Percentiles rank a stretch among this genome's conserved stretches.
phyloP scores from a whole-genome alignment of 2,888 invertebrate genomes.

The Agrochola circellaris region DNA sequence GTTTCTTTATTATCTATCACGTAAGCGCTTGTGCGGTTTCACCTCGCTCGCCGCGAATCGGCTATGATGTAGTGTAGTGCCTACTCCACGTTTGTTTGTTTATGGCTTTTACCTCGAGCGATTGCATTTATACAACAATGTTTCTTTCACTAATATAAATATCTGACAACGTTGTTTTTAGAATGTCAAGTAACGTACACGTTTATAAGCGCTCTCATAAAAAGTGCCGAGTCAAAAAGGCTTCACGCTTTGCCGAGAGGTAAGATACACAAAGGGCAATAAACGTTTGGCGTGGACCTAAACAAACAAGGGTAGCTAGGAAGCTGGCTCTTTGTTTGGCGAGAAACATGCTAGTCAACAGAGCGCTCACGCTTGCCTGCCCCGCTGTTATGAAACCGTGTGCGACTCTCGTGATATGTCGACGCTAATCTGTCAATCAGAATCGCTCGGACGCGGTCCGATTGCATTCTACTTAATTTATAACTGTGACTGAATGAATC shows the following conservation, averaged over 20 bases:
- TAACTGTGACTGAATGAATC: constrained; percentile 52
- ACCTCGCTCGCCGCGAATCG: constrained; percentile 71
- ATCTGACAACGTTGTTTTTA: constrained; percentile 71
- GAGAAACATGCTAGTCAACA: constrained; percentile 89
- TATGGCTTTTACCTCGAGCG: constrained; percentile 70
- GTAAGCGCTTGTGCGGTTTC: constrained; percentile 77
- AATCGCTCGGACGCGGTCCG: constrained; percentile 59
- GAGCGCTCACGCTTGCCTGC: constrained; percentile 70
- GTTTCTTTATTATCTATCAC: constrained; percentile 79
- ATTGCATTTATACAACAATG: constrained; percentile 69
- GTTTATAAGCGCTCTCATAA: constrained; percentile 87
- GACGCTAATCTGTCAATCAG: constrained; percentile 81
- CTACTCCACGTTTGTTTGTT: constrained; percentile 69
- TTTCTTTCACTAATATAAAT: constrained; percentile 68
- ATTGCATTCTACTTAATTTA: constrained; percentile 60
- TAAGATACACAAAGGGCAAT: constrained; percentile 89
- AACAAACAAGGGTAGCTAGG: constrained; percentile 90
- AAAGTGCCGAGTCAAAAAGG: constrained; percentile 90
- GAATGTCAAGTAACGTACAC: constrained; percentile 81
- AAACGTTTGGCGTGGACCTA: constrained; percentile 89
- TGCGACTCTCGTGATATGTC: constrained; percentile 68
- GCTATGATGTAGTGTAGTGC: constrained; percentile 71
- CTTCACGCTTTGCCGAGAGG: constrained; percentile 88
- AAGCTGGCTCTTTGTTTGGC: constrained; percentile 89
- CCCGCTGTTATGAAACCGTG: constrained; percentile 70